Evolutionary conservation across 2,888 invertebrate species (phyloP).

Genomic region (Anodontia alba): DNA sequence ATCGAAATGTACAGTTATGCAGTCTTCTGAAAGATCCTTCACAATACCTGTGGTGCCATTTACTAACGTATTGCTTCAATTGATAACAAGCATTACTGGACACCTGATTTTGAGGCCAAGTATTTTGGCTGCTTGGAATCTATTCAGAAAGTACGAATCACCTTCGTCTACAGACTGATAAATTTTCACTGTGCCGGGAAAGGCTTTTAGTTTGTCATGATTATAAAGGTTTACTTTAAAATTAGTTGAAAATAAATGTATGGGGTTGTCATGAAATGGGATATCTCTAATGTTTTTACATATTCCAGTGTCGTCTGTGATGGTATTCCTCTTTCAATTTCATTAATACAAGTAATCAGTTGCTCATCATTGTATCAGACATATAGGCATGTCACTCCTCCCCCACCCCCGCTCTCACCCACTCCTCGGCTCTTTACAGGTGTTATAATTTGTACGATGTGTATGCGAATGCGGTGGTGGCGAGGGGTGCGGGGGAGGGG

Average conservation of each 20-base stretch:
- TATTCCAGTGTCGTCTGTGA: neutral
- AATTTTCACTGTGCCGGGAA: conserved; percentile 7
- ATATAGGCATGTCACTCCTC: too few species aligned
- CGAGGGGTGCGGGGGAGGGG: too few species aligned
- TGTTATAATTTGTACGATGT: too few species aligned
- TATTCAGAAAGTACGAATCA: conserved; percentile 4
- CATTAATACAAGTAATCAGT: conserved; percentile 4
- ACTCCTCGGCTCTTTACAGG: too few species aligned
- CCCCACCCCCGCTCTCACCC: too few species aligned
- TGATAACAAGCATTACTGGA: conserved; percentile 30
- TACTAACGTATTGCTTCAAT: conserved; percentile 25
- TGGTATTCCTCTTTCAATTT: conserved; percentile 16
- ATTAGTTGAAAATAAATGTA: conserved; percentile 17
- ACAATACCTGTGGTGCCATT: conserved; percentile 29
- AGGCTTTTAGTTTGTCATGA: conserved; percentile 1
- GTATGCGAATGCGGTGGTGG: too few species aligned
- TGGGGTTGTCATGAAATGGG: neutral
- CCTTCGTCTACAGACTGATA: conserved; percentile 15
- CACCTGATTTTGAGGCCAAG: conserved; percentile 27
- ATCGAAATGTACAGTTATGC: conserved; percentile 25
- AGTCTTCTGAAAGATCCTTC: conserved; percentile 10
- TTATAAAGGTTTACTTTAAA: conserved; percentile 16
- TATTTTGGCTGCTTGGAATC: conserved; percentile 19
- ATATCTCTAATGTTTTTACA: neutral
- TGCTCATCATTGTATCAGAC: neutral